phyloP scores from a whole-genome alignment of 2,888 invertebrate species.

The Eupithecia subfuscata region DNA sequence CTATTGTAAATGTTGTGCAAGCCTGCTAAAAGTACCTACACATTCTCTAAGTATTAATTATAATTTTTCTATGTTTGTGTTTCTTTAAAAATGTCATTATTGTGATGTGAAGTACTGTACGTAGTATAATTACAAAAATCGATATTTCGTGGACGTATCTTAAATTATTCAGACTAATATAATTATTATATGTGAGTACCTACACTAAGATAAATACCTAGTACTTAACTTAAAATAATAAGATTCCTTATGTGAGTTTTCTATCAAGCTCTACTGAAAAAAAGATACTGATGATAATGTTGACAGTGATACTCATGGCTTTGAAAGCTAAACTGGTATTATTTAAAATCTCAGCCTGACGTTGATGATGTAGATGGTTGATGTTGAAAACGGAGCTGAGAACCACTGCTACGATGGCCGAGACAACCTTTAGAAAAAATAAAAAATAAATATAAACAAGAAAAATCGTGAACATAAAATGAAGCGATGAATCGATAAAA shows the following conservation, averaged over 20 bases:
- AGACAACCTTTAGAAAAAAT: conserved; percentile 80
- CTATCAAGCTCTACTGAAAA: conserved; percentile 78
- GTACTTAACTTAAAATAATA: not conserved
- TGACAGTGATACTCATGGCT: conserved; percentile 84
- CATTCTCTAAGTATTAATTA: too few species aligned
- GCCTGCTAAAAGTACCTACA: too few species aligned
- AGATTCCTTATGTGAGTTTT: conserved; percentile 30
- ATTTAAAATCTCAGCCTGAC: conserved; percentile 85
- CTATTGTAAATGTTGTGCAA: too few species aligned
- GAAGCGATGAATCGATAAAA: not conserved
- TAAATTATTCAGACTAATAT: not conserved
- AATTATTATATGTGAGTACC: not conserved
- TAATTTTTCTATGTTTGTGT: too few species aligned
- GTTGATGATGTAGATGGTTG: conserved; percentile 84
- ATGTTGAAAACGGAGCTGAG: conserved; percentile 85
- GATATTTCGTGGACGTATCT: not conserved
- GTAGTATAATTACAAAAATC: not conserved
- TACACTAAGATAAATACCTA: not conserved
- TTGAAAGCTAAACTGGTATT: conserved; percentile 85
- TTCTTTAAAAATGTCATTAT: too few species aligned
- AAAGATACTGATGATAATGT: conserved; percentile 85
- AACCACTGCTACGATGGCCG: conserved; percentile 84
- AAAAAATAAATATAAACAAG: conserved; percentile 57
- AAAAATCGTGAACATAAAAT: conserved; percentile 34
- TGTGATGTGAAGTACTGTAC: too few species aligned